Base-by-base conservation (phyloP, 1,140 invertebrate genomes). In the Venturia canescens region DNA sequence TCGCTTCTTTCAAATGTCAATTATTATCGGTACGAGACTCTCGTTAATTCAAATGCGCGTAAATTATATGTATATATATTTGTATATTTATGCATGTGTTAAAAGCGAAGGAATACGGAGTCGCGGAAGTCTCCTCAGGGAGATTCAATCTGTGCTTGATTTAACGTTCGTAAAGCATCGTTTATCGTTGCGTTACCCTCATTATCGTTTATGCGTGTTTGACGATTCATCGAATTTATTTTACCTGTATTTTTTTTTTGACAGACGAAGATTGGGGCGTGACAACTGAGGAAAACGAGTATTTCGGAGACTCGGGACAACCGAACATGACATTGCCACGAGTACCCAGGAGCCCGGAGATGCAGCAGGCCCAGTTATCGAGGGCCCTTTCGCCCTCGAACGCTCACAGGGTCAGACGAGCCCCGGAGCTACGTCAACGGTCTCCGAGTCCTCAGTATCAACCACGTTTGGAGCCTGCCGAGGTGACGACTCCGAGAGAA, bases 401-500 rank as follows among this genome's bases (percentile, higher is more conserved):
- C 29, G 82, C 70, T 44, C 44, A 84, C 48, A 85, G 86, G 26
- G 83, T 81, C 53, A 86, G 89, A 74, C 83, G 89, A 38, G 85
- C 88, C 5, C 88, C 92, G 15, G 92, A 93, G 83, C 84, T 90
- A 31, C 87, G 93, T 53, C 93, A 94, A 82, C 84, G 93, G 75
- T 92, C 93, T 3, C 93, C 93, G 5, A 92, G 92, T 83, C 92
- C 93, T 5, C 90, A 90, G 50, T 92, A 92, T 84, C 91, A 93
- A 50, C 86, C 90, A 0, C 90, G 92, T 72, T 44, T 88, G 18
- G 89, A 86, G 83, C 87, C 90, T 29, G 86, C 80, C 16, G 88
- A 88, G 53, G 84, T 88, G 66, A 89, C 89, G 26, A 90, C 88
- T 48, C 96, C 96, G 0, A 93, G 95, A 78, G 96, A 97, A 82